Evolutionary conservation across 2,113 vertebrate species (phyloP).

Genomic region (Emydura subglobosa): DNA sequence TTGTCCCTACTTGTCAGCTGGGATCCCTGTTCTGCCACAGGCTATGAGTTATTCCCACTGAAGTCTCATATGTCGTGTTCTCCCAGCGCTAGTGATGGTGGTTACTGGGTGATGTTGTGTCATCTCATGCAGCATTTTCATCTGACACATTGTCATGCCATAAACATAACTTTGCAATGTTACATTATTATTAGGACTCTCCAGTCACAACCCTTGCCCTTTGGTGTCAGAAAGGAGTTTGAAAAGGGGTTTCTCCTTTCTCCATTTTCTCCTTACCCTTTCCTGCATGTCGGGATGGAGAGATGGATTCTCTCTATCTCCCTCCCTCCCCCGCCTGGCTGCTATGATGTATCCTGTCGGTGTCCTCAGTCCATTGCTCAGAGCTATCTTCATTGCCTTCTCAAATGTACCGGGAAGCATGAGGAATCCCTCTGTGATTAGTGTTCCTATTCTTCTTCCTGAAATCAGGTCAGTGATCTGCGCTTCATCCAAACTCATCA

Average conservation of each 20-base stretch:
- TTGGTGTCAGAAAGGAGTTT: background rate
- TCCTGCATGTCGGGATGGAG: rapidly evolving
- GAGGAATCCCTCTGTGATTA: background rate
- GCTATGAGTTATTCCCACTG: background rate
- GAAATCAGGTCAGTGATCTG: background rate
- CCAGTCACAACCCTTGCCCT: background rate
- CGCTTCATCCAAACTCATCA: background rate
- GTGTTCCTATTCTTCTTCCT: rapidly evolving
- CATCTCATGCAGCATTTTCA: background rate
- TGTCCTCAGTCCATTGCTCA: background rate
- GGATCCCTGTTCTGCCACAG: background rate
- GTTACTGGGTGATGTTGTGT: background rate
- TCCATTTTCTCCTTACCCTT: background rate
- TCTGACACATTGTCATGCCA: background rate
- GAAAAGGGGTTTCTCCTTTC: background rate
- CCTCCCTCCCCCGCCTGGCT: rapidly evolving
- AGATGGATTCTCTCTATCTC: rapidly evolving
- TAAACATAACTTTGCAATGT: rapidly evolving
- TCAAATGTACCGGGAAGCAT: background rate
- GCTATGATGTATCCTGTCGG: background rate
- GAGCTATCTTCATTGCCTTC: rapidly evolving
- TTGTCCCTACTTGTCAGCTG: background rate
- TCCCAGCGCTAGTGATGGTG: background rate
- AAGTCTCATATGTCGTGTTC: background rate
- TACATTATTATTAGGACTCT: rapidly evolving